Evolutionary conservation across 2,113 vertebrate species (phyloP).

Genomic region (Stegostoma tigrinum): DNA sequence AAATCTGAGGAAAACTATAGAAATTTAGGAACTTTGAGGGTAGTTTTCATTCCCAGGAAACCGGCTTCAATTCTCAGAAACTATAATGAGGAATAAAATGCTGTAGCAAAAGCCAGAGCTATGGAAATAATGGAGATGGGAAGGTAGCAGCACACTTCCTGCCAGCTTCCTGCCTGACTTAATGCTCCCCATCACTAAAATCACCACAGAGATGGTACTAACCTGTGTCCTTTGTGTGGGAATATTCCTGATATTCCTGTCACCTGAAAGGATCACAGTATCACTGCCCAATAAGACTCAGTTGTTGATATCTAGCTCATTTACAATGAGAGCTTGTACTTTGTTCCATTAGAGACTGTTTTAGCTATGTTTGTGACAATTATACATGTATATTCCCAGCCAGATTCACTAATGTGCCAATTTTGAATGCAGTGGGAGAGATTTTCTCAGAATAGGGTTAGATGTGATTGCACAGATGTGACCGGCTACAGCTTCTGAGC

Average conservation of each 20-base stretch:
- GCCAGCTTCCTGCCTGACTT: not conserved
- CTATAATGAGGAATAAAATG: not conserved
- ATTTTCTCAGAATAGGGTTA: too few species aligned
- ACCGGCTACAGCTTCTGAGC: too few species aligned
- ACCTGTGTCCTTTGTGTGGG: not conserved
- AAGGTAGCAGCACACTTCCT: not conserved
- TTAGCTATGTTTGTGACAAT: not conserved
- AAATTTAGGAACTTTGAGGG: not conserved
- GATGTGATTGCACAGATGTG: too few species aligned
- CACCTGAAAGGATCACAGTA: not conserved
- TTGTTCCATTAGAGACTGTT: not conserved
- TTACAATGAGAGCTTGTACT: not conserved
- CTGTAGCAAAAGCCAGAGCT: not conserved
- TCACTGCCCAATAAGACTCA: not conserved
- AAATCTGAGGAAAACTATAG: not conserved
- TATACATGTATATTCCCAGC: not conserved
- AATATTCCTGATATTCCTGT: not conserved
- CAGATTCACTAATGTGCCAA: not conserved
- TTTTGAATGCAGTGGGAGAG: not conserved
- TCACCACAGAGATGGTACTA: too few species aligned
- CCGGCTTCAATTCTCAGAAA: not conserved
- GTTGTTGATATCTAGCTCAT: not conserved
- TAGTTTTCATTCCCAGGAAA: not conserved
- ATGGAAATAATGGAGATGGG: not conserved
- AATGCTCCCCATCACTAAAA: too few species aligned